Evolutionary conservation across 2,888 invertebrate genomes (phyloP), one percentile per base, ranked within the genome.

Genomic region (Steinernema carpocapsae): DNA sequence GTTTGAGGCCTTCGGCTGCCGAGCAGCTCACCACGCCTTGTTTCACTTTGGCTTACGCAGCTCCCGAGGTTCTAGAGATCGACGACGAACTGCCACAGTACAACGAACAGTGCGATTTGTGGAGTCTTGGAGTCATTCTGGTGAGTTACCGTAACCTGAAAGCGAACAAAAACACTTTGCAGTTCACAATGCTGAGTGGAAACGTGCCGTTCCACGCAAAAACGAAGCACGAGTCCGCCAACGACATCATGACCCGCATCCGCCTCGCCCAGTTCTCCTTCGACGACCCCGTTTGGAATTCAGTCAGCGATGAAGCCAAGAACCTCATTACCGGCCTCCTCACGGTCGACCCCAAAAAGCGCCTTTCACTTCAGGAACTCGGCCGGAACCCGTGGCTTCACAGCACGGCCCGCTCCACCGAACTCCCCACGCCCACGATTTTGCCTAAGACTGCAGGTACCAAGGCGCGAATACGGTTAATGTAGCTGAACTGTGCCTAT

Each of bases 51-150:
- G 93, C 93, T 84, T 97, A 97, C 89, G 97, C 95, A 0, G 95
- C 97, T 0, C 97, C 97, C 0, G 97, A 97, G 88, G 94, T 96
- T 14, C 90, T 97, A 59, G 90, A 91, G 26, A 91, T 92, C 80
- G 91, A 87, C 72, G 85, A 84, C 73, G 77, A 80, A 24, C 79
- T 86, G 45, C 86, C 87, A 3, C 79, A 88, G 42, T 97, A 97
- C 89, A 94, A 94, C 79, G 93, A 94, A 88, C 93, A 93, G 86
- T 95, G 95, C 90, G 97, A 97, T 90, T 90, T 96, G 76, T 97
- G 97, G 95, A 94, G 95, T 82, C 90, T 97, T 0, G 97, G 97
- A 0, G 95, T 95, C 0, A 94, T 96, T 80, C 90, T 95, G 88
- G 92, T 92, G 82, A 90, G 91, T 87, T 24, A 42, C 14, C n/a